A percentile compares a stretch with the other conserved stretches of the same genome.
Conservation (phyloP, 2,888 invertebrate species). For the Sisyra nigra region DNA sequence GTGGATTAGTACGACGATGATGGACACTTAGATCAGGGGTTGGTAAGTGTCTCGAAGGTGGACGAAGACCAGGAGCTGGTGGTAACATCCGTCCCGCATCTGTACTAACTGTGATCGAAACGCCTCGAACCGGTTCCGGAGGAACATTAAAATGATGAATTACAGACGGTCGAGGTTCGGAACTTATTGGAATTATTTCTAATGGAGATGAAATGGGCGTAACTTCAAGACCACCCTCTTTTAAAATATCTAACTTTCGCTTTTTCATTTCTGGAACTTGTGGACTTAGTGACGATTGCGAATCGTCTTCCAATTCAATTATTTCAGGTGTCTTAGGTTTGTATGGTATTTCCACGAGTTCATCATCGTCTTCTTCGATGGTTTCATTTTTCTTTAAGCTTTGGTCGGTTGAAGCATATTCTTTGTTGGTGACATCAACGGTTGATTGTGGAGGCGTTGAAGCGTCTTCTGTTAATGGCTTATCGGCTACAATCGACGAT, state of each 20-base stretch:
- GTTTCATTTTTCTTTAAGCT: neutral
- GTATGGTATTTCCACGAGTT: slow-evolving; percentile 34
- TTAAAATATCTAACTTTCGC: slow-evolving; percentile 56
- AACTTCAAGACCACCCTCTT: slow-evolving; percentile 59
- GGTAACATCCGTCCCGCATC: neutral
- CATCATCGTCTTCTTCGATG: slow-evolving; percentile 12
- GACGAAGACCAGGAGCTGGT: slow-evolving; percentile 5
- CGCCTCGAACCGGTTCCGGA: slow-evolving; percentile 11
- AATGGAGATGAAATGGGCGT: slow-evolving; percentile 39
- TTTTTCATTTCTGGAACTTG: slow-evolving; percentile 37
- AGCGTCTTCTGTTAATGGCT: slow-evolving; percentile 20
- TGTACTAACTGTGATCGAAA: slow-evolving; percentile 12
- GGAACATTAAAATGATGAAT: slow-evolving; percentile 19
- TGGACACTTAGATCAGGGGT: slow-evolving; percentile 18
- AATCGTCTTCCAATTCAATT: slow-evolving; percentile 36
- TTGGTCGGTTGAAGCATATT: slow-evolving; percentile 8
- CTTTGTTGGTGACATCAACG: slow-evolving; percentile 24
- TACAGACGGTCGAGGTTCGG: slow-evolving; percentile 16
- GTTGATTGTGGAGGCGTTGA: slow-evolving; percentile 28
- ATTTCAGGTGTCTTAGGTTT: slow-evolving; percentile 46
- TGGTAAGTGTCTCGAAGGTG: slow-evolving; percentile 24
- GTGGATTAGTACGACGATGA: slow-evolving; percentile 6
- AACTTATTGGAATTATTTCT: slow-evolving; percentile 8
- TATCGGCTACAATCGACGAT: slow-evolving; percentile 19
- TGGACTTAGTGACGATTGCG: slow-evolving; percentile 2